These are phyloP conservation scores for Gadopsis marmoratus DNA, from an alignment of 2,797 vertebrate genomes.

Conservation along the genomic window DNA sequence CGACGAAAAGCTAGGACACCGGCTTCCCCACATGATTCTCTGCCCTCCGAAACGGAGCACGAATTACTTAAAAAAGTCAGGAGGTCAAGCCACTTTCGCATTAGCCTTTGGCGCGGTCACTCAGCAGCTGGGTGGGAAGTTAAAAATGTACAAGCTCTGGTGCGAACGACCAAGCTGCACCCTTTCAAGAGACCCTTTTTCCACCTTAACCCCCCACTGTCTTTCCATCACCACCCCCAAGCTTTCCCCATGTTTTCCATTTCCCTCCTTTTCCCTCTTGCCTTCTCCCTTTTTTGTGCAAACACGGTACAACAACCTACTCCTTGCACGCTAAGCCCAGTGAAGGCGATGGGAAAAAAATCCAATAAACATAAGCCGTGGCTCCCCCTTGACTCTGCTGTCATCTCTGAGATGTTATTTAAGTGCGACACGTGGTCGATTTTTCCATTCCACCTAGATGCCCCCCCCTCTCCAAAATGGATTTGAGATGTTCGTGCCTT, in stretches of 20 bases:
- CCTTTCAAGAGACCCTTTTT: neutral
- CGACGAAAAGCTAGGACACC: conserved; percentile 29
- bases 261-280: conserved; percentile 5
- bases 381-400: conserved; percentile 48
- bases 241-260: conserved; percentile 45
- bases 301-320: conserved; percentile 42
- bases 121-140: conserved; percentile 36
- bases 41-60: conserved; percentile 18
- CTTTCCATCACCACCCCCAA: neutral
- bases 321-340: conserved; percentile 20
- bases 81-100: conserved; percentile 34
- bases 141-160: conserved; percentile 1
- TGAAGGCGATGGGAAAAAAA: conserved; percentile 31
- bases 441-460: conserved; percentile 66
- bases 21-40: conserved; percentile 35
- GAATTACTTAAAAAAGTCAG: conserved; percentile 35
- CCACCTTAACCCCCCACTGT: neutral
- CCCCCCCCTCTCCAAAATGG: conserved; percentile 48
- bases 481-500: conserved; percentile 47
- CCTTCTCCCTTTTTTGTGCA: conserved; percentile 41
- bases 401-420: conserved; percentile 68
- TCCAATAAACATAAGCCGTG: conserved; percentile 68
- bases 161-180: neutral
- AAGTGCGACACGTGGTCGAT: conserved; percentile 63
- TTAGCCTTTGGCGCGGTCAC: conserved; percentile 41